phyloP scores from a whole-genome alignment of 2,888 invertebrate genomes.

The Aquatica leii region DNA sequence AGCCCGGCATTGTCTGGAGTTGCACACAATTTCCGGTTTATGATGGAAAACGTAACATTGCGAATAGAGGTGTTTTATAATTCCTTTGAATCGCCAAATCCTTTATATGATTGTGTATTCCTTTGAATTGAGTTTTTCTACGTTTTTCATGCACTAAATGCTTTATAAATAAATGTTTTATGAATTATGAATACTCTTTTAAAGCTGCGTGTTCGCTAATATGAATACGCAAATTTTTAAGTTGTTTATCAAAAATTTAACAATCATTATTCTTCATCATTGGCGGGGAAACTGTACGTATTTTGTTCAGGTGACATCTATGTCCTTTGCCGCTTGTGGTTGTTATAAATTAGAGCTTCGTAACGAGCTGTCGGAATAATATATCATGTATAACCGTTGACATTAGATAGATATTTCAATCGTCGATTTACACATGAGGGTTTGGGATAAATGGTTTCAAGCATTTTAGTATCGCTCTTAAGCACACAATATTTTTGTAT shows the following conservation, averaged over 20 bases:
- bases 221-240: no score
- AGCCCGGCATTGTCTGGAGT: conserved; percentile 46
- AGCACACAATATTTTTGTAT: no score
- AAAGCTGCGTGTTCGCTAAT: background rate
- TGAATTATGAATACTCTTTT: background rate
- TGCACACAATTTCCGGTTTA: conserved; percentile 49
- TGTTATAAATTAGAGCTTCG: conserved; percentile 43
- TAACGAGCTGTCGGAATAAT: conserved; percentile 43
- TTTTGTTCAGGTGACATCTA: conserved; percentile 39
- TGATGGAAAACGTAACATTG: conserved; percentile 43
- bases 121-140: background rate
- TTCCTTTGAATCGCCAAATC: conserved; percentile 18
- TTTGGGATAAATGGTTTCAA: conserved; percentile 21
- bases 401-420: conserved; percentile 46
- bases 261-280: conserved; percentile 37
- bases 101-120: conserved; percentile 10
- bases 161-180: background rate
- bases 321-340: conserved; percentile 25
- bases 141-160: background rate
- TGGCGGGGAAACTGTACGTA: conserved; percentile 30
- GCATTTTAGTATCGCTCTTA: no score
- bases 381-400: conserved; percentile 44
- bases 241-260: conserved; percentile 1
- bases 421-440: conserved; percentile 30
- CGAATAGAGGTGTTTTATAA: conserved; percentile 37